A percentile compares a stretch with the other conserved stretches of the same genome.
Evolutionary conservation across 2,797 vertebrate genomes (phyloP).

Genomic region (Notoglanidium macrostoma): DNA sequence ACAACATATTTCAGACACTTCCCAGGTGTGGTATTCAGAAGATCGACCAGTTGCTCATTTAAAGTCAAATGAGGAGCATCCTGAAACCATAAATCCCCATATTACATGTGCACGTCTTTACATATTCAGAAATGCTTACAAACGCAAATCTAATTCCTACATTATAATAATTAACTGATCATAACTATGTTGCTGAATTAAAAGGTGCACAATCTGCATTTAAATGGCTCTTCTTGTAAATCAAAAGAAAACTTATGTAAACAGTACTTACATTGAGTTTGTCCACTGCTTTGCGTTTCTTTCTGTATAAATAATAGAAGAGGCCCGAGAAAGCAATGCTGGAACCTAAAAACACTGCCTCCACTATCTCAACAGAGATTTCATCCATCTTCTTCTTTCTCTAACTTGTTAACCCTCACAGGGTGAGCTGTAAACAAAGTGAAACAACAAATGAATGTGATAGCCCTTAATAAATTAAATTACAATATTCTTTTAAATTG

Average conservation of each 20-base stretch:
- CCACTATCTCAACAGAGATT: conserved; percentile 66
- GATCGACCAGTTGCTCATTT: conserved; percentile 70
- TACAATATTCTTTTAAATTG: background rate
- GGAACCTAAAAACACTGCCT: conserved; percentile 79
- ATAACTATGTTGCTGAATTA: background rate
- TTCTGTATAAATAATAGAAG: conserved; percentile 82
- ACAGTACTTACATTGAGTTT: conserved; percentile 75
- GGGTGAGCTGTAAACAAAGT: background rate
- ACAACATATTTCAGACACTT: conserved; percentile 81
- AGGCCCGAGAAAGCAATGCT: conserved; percentile 80
- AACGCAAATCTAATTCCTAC: background rate
- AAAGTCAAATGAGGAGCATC: conserved; percentile 79
- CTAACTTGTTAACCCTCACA: background rate
- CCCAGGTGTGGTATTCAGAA: conserved; percentile 76
- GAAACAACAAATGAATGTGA: background rate
- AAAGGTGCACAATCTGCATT: background rate
- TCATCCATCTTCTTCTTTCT: conserved; percentile 72
- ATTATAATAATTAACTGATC: background rate
- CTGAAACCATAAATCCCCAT: conserved; percentile 60
- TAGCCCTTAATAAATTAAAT: background rate
- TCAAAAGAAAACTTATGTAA: background rate
- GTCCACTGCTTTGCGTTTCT: conserved; percentile 70
- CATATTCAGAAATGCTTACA: background rate
- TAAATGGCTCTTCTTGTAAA: background rate
- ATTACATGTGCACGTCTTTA: too few relatives aligned